Percentiles rank a stretch among this genome's conserved stretches.
Evolutionary conservation across 2,113 vertebrate genomes (phyloP).

Genomic region (Naja naja): DNA sequence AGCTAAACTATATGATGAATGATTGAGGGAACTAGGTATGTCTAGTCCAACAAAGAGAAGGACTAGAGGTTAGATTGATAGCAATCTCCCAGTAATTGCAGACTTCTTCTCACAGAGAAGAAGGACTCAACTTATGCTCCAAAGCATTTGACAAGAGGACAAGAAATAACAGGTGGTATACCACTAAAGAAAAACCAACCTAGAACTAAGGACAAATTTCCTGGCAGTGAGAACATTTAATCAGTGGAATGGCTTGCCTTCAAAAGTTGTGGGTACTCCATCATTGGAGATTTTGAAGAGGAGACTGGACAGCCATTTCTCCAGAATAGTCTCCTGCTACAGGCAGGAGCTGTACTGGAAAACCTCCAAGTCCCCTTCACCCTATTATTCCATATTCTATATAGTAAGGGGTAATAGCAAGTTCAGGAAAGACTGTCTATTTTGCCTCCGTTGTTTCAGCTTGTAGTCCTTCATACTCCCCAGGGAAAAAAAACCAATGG

Average conservation of each 20-base stretch:
- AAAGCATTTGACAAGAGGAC: background rate
- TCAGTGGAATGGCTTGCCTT: background rate
- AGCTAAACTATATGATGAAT: background rate
- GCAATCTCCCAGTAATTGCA: background rate
- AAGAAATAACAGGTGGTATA: background rate
- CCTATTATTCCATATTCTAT: background rate
- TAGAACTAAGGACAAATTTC: background rate
- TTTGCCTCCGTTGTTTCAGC: background rate
- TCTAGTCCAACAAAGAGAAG: background rate
- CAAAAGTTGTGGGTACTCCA: background rate
- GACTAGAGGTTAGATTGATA: background rate
- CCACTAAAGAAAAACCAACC: background rate
- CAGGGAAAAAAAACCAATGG: background rate
- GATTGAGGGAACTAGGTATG: background rate
- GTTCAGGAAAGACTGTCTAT: background rate
- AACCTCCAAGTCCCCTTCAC: background rate
- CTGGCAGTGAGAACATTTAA: background rate
- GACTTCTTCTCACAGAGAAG: background rate
- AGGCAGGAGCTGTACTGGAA: background rate
- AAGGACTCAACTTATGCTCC: background rate
- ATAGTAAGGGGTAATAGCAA: background rate
- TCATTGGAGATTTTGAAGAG: background rate
- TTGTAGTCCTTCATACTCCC: background rate
- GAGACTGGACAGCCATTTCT: background rate
- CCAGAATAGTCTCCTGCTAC: background rate